A percentile compares a stretch with the other conserved stretches of the same genome.
Evolutionary conservation across 2,888 invertebrate species (phyloP).

Genomic region (Drosophila kokeensis): DNA sequence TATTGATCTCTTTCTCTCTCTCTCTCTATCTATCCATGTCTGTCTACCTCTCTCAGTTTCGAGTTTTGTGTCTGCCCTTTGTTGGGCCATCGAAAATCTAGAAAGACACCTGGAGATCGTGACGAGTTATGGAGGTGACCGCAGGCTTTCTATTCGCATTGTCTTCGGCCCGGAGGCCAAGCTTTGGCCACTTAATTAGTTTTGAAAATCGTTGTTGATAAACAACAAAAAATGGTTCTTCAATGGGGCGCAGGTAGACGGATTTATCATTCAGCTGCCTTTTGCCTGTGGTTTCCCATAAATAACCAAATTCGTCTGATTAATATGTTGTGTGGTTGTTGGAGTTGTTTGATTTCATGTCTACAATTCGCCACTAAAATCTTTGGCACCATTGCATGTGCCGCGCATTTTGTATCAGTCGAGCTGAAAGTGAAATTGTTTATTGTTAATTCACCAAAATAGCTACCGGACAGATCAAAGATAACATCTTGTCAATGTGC

Average conservation of each 20-base stretch:
- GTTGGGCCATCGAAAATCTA: slow-evolving; percentile 18
- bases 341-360: slow-evolving; percentile 12
- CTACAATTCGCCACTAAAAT: slow-evolving; percentile 40
- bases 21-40: background rate
- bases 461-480: slow-evolving; percentile 29
- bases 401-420: slow-evolving; percentile 58
- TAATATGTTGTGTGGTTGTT: slow-evolving; percentile 30
- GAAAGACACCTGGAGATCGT: slow-evolving; percentile 56
- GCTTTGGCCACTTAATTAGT: slow-evolving; percentile 69
- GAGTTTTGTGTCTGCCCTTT: slow-evolving; percentile 27
- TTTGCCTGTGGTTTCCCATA: slow-evolving; percentile 49
- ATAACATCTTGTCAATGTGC: slow-evolving; percentile 44
- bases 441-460: slow-evolving; percentile 28
- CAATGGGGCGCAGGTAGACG: slow-evolving; percentile 71
- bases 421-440: slow-evolving; percentile 56
- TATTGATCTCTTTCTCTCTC: slow-evolving; percentile 44
- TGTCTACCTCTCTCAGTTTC: background rate
- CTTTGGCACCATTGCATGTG: slow-evolving; percentile 53
- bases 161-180: slow-evolving; percentile 33
- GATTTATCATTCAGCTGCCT: slow-evolving; percentile 52
- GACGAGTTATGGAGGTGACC: slow-evolving; percentile 56
- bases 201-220: slow-evolving; percentile 46
- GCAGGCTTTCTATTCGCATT: slow-evolving; percentile 74
- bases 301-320: slow-evolving; percentile 46
- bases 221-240: slow-evolving; percentile 8